These are phyloP conservation scores for Lacerta agilis DNA, from an alignment of 2,797 vertebrate genomes.

Conservation along the genomic window DNA sequence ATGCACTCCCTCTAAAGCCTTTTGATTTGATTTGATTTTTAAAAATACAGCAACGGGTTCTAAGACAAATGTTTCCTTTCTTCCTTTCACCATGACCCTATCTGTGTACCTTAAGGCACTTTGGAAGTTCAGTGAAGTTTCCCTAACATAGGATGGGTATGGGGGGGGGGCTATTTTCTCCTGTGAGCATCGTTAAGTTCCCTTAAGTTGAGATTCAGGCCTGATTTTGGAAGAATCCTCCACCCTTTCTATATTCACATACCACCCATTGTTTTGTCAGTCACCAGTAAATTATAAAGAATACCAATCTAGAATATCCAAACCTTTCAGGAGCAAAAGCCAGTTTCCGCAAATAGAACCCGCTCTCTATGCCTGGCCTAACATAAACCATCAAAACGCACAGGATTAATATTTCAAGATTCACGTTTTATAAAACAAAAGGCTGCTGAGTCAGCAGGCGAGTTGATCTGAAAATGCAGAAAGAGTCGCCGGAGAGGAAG, in stretches of 20 bases:
- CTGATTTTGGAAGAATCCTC: background rate
- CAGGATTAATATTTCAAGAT: conserved; percentile 7
- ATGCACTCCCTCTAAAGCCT: no score
- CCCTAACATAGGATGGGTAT: no score
- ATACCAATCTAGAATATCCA: background rate
- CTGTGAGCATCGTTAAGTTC: no score
- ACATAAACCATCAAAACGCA: background rate
- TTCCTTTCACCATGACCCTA: no score
- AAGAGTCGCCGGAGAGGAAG: no score
- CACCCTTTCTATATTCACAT: background rate
- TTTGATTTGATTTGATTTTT: no score
- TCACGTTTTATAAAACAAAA: background rate
- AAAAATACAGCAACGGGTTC: no score
- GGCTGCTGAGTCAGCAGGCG: conserved; percentile 18
- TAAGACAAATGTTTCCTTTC: no score
- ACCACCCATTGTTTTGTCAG: background rate
- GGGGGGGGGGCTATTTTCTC: no score
- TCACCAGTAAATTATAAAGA: background rate
- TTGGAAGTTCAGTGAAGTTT: no score
- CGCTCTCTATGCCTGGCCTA: background rate
- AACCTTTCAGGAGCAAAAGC: background rate
- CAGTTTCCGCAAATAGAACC: background rate
- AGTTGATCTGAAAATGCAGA: background rate
- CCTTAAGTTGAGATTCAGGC: no score
- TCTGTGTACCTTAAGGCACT: no score